phyloP scores from a whole-genome alignment of 2,113 vertebrate species.

The Chelonoidis abingdonii region DNA sequence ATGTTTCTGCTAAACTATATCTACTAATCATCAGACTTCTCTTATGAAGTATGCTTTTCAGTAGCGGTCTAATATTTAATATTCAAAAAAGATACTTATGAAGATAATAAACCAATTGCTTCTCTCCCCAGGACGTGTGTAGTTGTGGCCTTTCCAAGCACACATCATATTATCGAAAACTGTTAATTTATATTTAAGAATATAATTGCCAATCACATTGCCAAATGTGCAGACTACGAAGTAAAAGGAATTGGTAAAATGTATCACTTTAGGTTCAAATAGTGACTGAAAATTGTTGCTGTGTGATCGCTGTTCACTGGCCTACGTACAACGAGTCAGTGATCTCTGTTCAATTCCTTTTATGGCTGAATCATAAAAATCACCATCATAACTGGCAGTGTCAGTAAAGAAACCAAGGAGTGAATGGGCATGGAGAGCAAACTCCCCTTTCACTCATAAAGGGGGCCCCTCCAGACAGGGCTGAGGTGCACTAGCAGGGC shows the following conservation, averaged over 20 bases:
- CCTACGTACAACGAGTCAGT: constrained; percentile 38
- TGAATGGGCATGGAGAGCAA: constrained; percentile 9
- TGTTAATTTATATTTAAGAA: not conserved
- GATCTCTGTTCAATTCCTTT: constrained; percentile 10
- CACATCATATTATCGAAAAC: not conserved
- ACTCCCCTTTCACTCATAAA: constrained; percentile 6
- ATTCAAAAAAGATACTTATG: not conserved
- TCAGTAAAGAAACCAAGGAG: not conserved
- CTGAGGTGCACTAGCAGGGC: not conserved
- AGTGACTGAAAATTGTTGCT: constrained; percentile 12
- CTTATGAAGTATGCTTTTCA: constrained; percentile 2
- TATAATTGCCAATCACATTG: not conserved
- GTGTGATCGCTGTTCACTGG: constrained; percentile 55
- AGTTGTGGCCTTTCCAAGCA: not conserved
- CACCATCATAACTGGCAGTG: not conserved
- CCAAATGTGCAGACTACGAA: not conserved
- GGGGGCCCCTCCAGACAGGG: accelerated
- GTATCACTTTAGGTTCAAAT: constrained; percentile 12
- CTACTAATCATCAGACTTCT: not conserved
- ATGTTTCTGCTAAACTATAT: not conserved
- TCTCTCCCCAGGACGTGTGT: accelerated
- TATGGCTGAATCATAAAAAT: constrained; percentile 44
- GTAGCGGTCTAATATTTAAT: not conserved
- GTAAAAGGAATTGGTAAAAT: not conserved
- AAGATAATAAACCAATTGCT: not conserved